A percentile compares a stretch with the other conserved stretches of the same genome.
Conservation (phyloP, 2,888 invertebrate genomes). For the Andrena bicolor region DNA sequence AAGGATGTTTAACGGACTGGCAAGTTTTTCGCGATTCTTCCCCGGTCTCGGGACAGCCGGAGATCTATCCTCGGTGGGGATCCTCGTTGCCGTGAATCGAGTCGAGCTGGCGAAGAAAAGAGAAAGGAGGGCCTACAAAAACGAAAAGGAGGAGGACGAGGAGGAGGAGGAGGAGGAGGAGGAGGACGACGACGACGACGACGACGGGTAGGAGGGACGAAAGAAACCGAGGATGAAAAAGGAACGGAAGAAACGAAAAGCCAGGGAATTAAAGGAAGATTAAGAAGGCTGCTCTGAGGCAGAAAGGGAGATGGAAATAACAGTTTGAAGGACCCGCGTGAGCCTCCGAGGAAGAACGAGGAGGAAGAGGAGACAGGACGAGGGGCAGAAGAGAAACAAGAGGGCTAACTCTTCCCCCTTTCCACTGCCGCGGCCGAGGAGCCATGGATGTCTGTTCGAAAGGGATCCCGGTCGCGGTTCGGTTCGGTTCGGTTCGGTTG, state of each 20-base stretch:
- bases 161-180: too few species aligned
- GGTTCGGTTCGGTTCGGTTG: conserved; percentile 1
- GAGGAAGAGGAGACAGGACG: too few species aligned
- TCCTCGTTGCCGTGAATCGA: conserved; percentile 57
- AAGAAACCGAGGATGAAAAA: too few species aligned
- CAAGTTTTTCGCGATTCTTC: conserved; percentile 54
- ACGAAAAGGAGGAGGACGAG: conserved; percentile 61
- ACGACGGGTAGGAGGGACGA: too few species aligned
- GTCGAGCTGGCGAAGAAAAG: conserved; percentile 49
- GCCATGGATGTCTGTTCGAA: conserved; percentile 46
- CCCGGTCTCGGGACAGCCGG: conserved; percentile 58
- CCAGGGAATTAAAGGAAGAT: conserved; percentile 82
- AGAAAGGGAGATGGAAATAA: conserved; percentile 67
- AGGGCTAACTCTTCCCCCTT: conserved; percentile 36
- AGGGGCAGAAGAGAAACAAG: conserved; percentile 49
- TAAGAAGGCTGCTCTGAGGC: conserved; percentile 75
- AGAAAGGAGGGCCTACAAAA: conserved; percentile 58
- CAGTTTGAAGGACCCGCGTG: conserved; percentile 62
- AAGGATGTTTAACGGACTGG: conserved; percentile 35
- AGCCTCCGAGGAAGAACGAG: conserved; percentile 46
- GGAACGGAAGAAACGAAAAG: too few species aligned
- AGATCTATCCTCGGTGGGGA: conserved; percentile 66
- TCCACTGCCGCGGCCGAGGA: neutral
- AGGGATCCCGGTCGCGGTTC: conserved; percentile 29
- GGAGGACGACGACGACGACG: too few species aligned